A percentile compares a stretch with the other conserved stretches of the same genome.
phyloP scores from a whole-genome alignment of 2,888 invertebrate genomes.

The Camponotus fellah region DNA sequence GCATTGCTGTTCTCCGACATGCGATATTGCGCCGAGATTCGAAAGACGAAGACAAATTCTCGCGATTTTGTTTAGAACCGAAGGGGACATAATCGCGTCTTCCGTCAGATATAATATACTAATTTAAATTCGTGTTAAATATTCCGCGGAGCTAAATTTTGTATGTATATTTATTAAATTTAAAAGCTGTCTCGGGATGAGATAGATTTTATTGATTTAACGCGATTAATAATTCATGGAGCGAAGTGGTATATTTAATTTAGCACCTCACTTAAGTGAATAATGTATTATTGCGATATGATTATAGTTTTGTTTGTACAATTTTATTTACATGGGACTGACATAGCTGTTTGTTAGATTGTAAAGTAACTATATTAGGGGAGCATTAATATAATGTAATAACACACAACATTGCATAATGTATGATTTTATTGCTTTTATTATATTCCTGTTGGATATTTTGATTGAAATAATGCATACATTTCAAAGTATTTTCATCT shows the following conservation, averaged over 20 bases:
- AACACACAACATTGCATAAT: background rate
- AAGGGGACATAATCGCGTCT: background rate
- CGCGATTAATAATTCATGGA: conserved; percentile 39
- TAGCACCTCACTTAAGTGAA: conserved; percentile 22
- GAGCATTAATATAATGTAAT: conserved; percentile 14
- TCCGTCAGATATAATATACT: background rate
- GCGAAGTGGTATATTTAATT: conserved; percentile 40
- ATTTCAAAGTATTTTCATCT: background rate
- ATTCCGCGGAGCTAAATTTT: conserved; percentile 19
- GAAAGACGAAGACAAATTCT: conserved; percentile 34
- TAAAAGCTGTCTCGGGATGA: conserved; percentile 4
- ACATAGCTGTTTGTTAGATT: conserved; percentile 9
- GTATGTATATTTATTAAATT: conserved; percentile 19
- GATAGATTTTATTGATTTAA: conserved; percentile 46
- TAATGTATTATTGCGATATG: conserved; percentile 31
- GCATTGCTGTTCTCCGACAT: conserved; percentile 10
- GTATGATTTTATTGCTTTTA: background rate
- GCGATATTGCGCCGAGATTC: conserved; percentile 40
- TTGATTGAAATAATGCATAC: background rate
- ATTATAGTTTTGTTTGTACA: conserved; percentile 31
- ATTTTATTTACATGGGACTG: conserved; percentile 17
- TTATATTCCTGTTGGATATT: background rate
- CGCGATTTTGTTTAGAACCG: conserved; percentile 18
- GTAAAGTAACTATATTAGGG: conserved; percentile 15
- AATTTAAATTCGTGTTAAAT: conserved; percentile 24